Evolutionary conservation across 2,113 vertebrate species (phyloP).

Genomic region (Falco punctatus): DNA sequence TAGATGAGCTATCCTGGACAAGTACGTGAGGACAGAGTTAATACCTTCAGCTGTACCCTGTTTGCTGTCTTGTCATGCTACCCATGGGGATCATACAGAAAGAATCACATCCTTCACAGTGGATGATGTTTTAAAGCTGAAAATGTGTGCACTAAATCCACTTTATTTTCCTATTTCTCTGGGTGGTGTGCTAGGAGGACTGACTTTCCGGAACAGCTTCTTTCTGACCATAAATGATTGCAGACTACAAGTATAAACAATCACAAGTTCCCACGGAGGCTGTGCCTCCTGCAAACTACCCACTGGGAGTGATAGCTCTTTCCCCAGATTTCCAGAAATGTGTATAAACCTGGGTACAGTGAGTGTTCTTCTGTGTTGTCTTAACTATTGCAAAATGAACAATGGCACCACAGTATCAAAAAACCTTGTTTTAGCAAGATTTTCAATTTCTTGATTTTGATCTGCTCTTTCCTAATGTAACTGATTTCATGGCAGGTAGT

Average conservation of each 20-base stretch:
- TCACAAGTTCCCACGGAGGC: accelerated
- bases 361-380: not conserved
- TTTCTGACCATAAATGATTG: accelerated
- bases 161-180: not conserved
- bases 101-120: not conserved
- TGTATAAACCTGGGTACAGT: not conserved
- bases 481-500: not conserved
- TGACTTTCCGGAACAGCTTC: not conserved
- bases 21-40: not conserved
- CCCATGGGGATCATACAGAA: not conserved
- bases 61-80: not conserved
- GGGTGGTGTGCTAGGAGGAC: not conserved
- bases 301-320: not conserved
- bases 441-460: not conserved
- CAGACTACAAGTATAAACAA: not conserved
- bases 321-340: not conserved
- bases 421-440: not conserved
- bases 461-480: not conserved
- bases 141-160: not conserved
- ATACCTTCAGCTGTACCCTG: not conserved
- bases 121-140: not conserved
- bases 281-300: not conserved
- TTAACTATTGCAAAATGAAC: not conserved
- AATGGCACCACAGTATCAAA: not conserved
- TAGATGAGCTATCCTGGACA: not conserved